Evolutionary conservation across 2,888 invertebrate genomes (phyloP), one percentile per base, ranked within the genome.

Genomic region (Hirtodrosophila cameraria): DNA sequence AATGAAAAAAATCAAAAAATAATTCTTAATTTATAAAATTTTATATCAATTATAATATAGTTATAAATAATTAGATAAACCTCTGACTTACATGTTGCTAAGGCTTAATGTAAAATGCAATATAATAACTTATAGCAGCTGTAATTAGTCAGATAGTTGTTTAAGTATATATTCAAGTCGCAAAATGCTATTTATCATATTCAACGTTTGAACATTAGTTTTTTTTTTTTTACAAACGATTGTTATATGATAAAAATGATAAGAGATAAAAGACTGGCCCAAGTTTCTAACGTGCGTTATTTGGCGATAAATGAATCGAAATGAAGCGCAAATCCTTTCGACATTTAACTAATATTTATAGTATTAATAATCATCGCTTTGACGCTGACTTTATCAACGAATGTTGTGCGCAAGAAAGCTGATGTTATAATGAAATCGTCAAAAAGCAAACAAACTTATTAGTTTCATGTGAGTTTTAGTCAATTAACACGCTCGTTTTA

Each of bases 291-390:
- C 39, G 33, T 36, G 42, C 33, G 50, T 36, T 36, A n/a, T 28
- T 46, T 62, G 48, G 58, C 77, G 76, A 87, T 87, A 79, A 75
- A 85, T 82, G 31, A 64, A 50, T 43, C 58, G 57, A 79, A 75
- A 85, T 82, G 31, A 64, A 50, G 46, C 58, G 57, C 59, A 80
- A 87, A 79, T 71, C 72, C 86, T 79, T 79, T 81, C n/a, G 80
- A 80, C 87, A 75, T 75, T 69, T 67, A n/a, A 61, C 68, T 45
- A 71, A 82, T 81, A 87, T 81, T 81, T 81, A 86, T 81, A 80
- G 86, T 80, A 86, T 80, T 86, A 78, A 86, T 85, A 86, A 87
- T 87, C 80, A 86, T 62, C 50, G 41, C 33, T 23, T 45, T 38
- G 59, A 39, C 61, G 75, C 39, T 62, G 76, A 41, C 81, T 65